Base-by-base conservation (phyloP, 2,797 vertebrate genomes). In the Sternarchorhynchus goeldii region DNA sequence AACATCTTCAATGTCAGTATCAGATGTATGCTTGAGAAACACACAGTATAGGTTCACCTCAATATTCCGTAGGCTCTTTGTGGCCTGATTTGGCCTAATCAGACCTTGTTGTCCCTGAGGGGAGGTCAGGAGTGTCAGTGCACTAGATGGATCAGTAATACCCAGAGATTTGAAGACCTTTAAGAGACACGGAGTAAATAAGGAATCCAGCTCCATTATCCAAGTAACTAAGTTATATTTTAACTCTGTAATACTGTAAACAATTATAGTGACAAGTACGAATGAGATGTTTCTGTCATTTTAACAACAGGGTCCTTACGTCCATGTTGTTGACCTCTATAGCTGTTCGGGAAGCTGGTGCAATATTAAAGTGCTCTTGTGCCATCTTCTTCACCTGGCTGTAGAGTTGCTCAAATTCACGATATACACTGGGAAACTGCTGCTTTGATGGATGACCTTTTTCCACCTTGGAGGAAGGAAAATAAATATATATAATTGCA, bases 401-500 rank as follows among this genome's bases (percentile, higher is more conserved):
- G 83, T 98, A 96, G 67, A 99, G 87, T 71, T 94, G 92, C 91
- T 99, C 97, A 81, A 98, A 98, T 85, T 98, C 96, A 25, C 88
- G 93, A 66, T 98, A 99, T 10, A 98, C 93, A 55, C 95, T 94
- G 21, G 96, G 95, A 84, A 99, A 98, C 41, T 88, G 88, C 56
- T 94, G 91, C 81, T 91, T 92, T 56, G 89, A 84, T 0, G 88
- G 88, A 55, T 88, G 89, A 0, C 90, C 89, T 4, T 92, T 93
- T 83, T 95, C 94, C 76, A 96, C 96, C 97, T 99, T 83, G 12
- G 75, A 39, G 32, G 56, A 53, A 39, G 21, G 16, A 70, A 70
- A 58, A 36, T 2, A 67, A 17, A 65, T 8, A 8, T 29, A 25
- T 36, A 65, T 17, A 16, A 12, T 12, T 50, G 45, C 10, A 50